Percentiles rank a stretch among this genome's conserved stretches.
These are phyloP conservation scores for Nudaria mundana DNA, from an alignment of 2,888 invertebrate genomes.

Conservation along the genomic window DNA sequence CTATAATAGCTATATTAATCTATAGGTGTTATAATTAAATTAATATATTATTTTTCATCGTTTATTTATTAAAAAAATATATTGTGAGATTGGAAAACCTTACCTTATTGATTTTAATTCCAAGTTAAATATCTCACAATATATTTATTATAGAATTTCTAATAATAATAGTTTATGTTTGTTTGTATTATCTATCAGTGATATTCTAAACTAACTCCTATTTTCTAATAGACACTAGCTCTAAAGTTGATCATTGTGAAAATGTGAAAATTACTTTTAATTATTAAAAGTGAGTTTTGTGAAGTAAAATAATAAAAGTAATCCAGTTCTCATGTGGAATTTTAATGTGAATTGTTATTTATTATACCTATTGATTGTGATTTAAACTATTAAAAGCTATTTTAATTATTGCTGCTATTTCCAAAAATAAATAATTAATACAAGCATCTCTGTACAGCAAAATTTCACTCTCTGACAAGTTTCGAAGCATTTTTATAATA, in stretches of 20 bases:
- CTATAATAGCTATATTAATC: constrained; percentile 14
- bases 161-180: not conserved
- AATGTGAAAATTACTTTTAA: constrained; percentile 10
- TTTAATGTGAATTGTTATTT: constrained; percentile 14
- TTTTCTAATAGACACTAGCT: constrained; percentile 26
- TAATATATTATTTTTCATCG: not conserved
- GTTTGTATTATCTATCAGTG: too few relatives aligned
- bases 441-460: constrained; percentile 23
- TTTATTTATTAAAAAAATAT: not conserved
- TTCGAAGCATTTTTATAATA: constrained; percentile 21
- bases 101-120: not conserved
- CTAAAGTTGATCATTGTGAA: constrained; percentile 24
- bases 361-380: constrained; percentile 4
- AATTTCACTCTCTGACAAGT: constrained; percentile 21
- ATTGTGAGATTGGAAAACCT: constrained; percentile 1
- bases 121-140: not conserved
- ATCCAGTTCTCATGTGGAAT: constrained; percentile 32
- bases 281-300: constrained; percentile 3
- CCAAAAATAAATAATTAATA: constrained; percentile 19
- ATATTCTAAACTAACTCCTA: constrained; percentile 30
- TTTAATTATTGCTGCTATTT: constrained; percentile 16
- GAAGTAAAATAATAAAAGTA: constrained; percentile 8
- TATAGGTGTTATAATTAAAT: constrained; percentile 5
- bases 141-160: not conserved
- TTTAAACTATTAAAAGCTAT: constrained; percentile 15